phyloP scores from a whole-genome alignment of 1,140 invertebrate genomes.

The Orchestia grillus region DNA sequence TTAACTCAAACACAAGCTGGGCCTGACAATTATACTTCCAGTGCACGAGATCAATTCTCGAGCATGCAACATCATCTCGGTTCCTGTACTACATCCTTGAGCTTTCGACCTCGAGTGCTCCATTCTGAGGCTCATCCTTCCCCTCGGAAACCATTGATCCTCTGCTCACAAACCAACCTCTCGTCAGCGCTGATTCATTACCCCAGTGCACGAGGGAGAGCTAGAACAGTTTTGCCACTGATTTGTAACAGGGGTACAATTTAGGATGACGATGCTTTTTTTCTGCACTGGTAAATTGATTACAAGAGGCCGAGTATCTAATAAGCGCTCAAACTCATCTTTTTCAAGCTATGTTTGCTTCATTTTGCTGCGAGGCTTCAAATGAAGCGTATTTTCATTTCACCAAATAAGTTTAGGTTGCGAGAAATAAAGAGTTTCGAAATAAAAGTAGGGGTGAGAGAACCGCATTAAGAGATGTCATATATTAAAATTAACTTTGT shows the following conservation, averaged over 20 bases:
- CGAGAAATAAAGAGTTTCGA: too few relatives aligned
- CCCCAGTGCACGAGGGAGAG: constrained; percentile 7
- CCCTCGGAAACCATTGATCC: constrained; percentile 36
- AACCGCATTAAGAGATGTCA: too few relatives aligned
- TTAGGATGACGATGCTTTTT: background rate
- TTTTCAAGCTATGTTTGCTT: background rate
- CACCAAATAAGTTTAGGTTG: too few relatives aligned
- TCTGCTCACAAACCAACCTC: constrained; percentile 19
- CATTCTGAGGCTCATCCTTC: constrained; percentile 33
- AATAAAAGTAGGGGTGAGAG: too few relatives aligned
- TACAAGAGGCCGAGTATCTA: background rate
- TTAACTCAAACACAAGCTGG: background rate
- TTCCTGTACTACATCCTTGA: background rate
- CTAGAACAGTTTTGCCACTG: background rate
- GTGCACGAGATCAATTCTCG: background rate
- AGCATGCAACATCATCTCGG: background rate
- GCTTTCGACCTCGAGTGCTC: constrained; percentile 7
- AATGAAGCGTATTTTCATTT: too few relatives aligned
- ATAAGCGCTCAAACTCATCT: background rate
- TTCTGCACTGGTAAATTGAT: background rate
- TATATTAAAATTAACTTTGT: too few relatives aligned
- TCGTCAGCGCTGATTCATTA: constrained; percentile 52
- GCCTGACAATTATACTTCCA: background rate
- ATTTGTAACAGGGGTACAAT: background rate
- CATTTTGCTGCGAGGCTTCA: background rate